Evolutionary conservation across 2,113 vertebrate genomes (phyloP).

Genomic region (Sphaerodactylus townsendi): DNA sequence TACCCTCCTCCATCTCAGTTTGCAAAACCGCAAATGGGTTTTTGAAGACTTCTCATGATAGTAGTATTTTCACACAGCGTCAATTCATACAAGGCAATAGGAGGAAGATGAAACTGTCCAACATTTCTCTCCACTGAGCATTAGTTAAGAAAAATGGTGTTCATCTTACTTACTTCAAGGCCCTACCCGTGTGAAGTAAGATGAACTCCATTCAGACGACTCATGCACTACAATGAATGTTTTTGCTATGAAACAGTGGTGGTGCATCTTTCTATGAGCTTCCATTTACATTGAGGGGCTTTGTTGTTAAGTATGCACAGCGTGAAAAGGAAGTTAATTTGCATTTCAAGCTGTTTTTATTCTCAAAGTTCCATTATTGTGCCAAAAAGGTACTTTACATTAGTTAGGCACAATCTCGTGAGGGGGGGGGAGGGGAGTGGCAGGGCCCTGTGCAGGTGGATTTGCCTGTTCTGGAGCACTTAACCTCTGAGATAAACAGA

Average conservation of each 20-base stretch:
- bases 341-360: background rate
- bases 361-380: background rate
- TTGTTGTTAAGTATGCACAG: constrained; percentile 4
- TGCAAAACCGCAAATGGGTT: background rate
- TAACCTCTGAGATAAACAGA: too few relatives aligned
- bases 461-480: too few relatives aligned
- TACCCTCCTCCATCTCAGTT: background rate
- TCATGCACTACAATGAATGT: background rate
- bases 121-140: background rate
- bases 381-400: background rate
- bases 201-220: background rate
- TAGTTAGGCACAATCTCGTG: too few relatives aligned
- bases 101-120: background rate
- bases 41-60: background rate
- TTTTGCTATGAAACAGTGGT: background rate
- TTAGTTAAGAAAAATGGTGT: background rate
- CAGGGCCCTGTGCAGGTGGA: too few relatives aligned
- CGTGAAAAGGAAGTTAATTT: background rate
- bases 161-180: background rate
- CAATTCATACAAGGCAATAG: background rate
- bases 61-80: background rate
- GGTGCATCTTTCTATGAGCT: background rate
- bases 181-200: background rate
- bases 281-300: background rate
- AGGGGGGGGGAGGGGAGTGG: too few relatives aligned